Evolutionary conservation across 1,140 invertebrate species (phyloP).

Genomic region (Pseudomyrmex gracilis): DNA sequence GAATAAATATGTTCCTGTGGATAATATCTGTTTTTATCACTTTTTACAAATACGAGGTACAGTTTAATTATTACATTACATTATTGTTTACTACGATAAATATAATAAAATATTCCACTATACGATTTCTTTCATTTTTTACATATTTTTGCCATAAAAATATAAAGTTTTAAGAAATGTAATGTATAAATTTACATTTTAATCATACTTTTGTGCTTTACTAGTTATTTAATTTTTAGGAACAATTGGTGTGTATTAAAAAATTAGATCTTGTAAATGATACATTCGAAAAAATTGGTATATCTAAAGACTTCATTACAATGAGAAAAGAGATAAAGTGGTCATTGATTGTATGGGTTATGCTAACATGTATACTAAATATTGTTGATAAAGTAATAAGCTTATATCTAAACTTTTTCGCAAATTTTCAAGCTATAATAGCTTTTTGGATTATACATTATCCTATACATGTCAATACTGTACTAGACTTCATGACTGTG

Average conservation of each 20-base stretch:
- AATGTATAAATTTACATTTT: no score
- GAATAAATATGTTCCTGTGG: not conserved
- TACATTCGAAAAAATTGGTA: constrained; percentile 22
- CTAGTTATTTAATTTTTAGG: not conserved
- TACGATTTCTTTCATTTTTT: not conserved
- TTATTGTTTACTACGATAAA: not conserved
- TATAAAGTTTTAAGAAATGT: no score
- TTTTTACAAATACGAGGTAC: no score
- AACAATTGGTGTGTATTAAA: not conserved
- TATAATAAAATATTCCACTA: not conserved
- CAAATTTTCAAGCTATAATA: not conserved
- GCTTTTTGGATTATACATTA: not conserved
- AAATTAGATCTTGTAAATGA: constrained; percentile 22
- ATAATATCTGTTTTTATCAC: no score
- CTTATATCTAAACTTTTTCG: not conserved
- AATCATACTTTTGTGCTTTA: no score
- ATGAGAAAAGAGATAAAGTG: not conserved
- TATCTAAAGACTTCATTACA: constrained; percentile 6
- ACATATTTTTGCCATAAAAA: no score
- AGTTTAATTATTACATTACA: no score
- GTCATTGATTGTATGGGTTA: constrained; percentile 6
- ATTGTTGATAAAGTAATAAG: not conserved
- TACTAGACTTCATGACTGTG: not conserved
- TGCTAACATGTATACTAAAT: not conserved
- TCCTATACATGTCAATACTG: not conserved